Evolutionary conservation across 2,113 vertebrate species (phyloP).

Genomic region (Proteles cristata): DNA sequence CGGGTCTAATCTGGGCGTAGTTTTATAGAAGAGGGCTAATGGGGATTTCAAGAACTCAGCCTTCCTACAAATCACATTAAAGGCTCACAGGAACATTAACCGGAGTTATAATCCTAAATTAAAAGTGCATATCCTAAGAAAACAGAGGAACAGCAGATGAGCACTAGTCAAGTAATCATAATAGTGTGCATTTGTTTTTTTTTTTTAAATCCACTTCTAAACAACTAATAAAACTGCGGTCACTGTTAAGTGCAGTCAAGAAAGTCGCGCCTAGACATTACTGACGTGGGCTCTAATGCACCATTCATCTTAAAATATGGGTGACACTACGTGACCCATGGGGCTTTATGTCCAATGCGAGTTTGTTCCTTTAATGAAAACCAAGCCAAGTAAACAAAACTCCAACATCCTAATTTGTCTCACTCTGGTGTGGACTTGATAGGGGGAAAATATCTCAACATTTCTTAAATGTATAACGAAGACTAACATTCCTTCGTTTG

Average conservation of each 20-base stretch:
- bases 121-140: slow-evolving; percentile 35
- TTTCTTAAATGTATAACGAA: slow-evolving; percentile 34
- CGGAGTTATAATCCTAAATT: slow-evolving; percentile 29
- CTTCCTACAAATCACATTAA: slow-evolving; percentile 49
- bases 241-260: slow-evolving; percentile 8
- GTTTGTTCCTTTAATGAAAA: slow-evolving; percentile 53
- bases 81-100: slow-evolving; percentile 55
- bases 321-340: slow-evolving; percentile 2
- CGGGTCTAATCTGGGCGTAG: slow-evolving; percentile 30
- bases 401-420: slow-evolving; percentile 34
- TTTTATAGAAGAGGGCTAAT: slow-evolving; percentile 44
- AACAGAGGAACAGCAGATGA: slow-evolving; percentile 21
- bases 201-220: slow-evolving; percentile 52
- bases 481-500: slow-evolving; percentile 54
- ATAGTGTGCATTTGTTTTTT: background rate
- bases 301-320: slow-evolving; percentile 43
- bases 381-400: slow-evolving; percentile 57
- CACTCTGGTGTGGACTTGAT: slow-evolving; percentile 12
- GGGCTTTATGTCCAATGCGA: slow-evolving; percentile 35
- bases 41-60: slow-evolving; percentile 34
- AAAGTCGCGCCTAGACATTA: background rate
- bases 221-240: slow-evolving; percentile 40
- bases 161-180: background rate
- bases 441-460: background rate
- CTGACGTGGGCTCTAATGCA: slow-evolving; percentile 26